Percentiles rank a stretch among this genome's conserved stretches.
phyloP scores from a whole-genome alignment of 2,113 vertebrate genomes.

The Azemiops feae region DNA sequence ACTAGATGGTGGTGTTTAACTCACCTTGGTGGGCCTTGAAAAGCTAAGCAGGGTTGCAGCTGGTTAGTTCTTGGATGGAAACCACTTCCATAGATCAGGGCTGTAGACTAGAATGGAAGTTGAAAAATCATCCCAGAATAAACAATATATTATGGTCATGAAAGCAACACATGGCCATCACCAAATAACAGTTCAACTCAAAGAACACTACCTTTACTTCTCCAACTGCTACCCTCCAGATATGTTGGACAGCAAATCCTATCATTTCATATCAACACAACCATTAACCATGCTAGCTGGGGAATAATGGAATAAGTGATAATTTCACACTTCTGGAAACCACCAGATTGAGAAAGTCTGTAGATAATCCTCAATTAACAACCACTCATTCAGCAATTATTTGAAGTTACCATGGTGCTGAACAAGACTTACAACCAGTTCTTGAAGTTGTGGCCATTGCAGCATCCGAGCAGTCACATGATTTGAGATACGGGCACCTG shows the following conservation, averaged over 20 bases:
- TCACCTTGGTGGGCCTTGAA: neutral
- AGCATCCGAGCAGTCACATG: neutral
- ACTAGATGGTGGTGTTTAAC: neutral
- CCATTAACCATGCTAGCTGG: neutral
- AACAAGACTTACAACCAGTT: neutral
- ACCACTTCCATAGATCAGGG: neutral
- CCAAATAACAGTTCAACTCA: neutral
- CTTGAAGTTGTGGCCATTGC: neutral
- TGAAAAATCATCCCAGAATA: neutral
- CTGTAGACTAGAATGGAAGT: neutral
- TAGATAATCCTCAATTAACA: neutral
- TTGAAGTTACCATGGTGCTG: neutral
- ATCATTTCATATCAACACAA: neutral
- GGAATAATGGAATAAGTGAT: neutral
- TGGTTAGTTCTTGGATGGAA: neutral
- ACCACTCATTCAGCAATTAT: neutral
- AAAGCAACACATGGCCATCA: neutral
- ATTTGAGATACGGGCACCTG: neutral
- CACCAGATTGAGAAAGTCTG: neutral
- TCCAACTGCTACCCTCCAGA: neutral
- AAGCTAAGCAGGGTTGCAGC: neutral
- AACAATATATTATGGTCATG: neutral
- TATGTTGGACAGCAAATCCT: neutral
- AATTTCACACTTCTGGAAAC: neutral
- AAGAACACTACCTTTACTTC: neutral